These are phyloP conservation scores for Anolis apletophallus DNA, from an alignment of 2,797 vertebrate genomes.

Conservation along the genomic window DNA sequence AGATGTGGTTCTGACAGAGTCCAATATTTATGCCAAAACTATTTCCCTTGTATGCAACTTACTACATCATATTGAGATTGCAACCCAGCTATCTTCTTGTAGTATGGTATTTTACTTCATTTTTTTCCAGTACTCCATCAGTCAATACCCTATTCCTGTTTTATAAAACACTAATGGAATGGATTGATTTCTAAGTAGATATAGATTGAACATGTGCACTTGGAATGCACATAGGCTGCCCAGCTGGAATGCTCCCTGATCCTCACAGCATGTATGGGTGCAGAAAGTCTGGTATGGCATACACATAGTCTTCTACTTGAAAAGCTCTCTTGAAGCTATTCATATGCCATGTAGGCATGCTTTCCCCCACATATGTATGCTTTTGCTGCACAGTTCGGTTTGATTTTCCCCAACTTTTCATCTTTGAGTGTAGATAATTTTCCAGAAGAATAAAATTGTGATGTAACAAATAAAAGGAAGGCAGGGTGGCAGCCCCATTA, in stretches of 20 bases:
- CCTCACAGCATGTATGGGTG: neutral
- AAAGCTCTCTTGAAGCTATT: neutral
- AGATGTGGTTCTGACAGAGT: no score
- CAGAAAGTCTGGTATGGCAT: no score
- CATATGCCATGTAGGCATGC: no score
- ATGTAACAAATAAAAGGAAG: neutral
- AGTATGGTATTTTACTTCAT: neutral
- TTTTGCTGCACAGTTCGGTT: neutral
- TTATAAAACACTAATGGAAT: neutral
- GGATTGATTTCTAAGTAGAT: neutral
- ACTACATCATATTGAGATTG: neutral
- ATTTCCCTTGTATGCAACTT: neutral
- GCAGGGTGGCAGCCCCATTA: neutral
- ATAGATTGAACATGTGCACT: no score
- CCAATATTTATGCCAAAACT: neutral
- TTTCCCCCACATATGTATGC: neutral
- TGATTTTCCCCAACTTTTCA: neutral
- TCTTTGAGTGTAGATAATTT: neutral
- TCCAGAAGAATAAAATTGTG: neutral
- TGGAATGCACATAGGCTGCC: neutral
- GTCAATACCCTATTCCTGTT: no score
- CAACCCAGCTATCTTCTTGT: no score
- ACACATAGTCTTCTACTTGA: neutral
- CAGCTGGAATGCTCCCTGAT: neutral
- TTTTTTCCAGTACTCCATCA: no score